phyloP scores from a whole-genome alignment of 2,888 invertebrate species.

The Thelaira solivaga region DNA sequence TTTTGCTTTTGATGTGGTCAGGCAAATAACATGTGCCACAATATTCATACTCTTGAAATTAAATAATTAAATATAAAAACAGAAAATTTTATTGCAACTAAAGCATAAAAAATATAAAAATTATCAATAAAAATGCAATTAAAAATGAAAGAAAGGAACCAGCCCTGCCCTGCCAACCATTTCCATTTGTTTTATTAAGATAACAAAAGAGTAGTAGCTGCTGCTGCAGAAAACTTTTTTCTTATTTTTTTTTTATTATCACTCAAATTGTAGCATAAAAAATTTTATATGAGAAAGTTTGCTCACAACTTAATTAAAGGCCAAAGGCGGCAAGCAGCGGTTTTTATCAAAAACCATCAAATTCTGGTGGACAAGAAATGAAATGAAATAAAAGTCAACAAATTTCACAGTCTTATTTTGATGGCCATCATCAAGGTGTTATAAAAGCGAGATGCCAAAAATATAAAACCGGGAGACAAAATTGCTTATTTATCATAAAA shows the following conservation, averaged over 20 bases:
- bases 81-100: too few relatives aligned
- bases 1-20: background rate
- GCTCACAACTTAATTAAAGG: constrained; percentile 47
- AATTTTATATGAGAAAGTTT: constrained; percentile 21
- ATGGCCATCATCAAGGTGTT: constrained; percentile 40
- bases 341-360: background rate
- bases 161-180: too few relatives aligned
- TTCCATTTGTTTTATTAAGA: too few relatives aligned
- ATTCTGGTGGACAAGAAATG: background rate
- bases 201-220: too few relatives aligned
- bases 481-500: constrained; percentile 59
- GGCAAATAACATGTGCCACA: background rate
- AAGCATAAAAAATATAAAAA: too few relatives aligned
- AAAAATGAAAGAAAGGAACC: too few relatives aligned
- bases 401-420: constrained; percentile 18
- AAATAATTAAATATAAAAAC: too few relatives aligned
- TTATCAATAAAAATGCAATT: too few relatives aligned
- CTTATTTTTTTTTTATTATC: constrained; percentile 15
- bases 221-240: too few relatives aligned
- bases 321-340: constrained; percentile 29
- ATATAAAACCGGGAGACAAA: constrained; percentile 15
- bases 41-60: too few relatives aligned
- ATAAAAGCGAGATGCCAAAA: constrained; percentile 27
- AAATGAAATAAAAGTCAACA: background rate
- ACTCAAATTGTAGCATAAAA: constrained; percentile 37